Evolutionary conservation across 2,113 vertebrate species (phyloP).

Genomic region (Chlamydotis undulata): DNA sequence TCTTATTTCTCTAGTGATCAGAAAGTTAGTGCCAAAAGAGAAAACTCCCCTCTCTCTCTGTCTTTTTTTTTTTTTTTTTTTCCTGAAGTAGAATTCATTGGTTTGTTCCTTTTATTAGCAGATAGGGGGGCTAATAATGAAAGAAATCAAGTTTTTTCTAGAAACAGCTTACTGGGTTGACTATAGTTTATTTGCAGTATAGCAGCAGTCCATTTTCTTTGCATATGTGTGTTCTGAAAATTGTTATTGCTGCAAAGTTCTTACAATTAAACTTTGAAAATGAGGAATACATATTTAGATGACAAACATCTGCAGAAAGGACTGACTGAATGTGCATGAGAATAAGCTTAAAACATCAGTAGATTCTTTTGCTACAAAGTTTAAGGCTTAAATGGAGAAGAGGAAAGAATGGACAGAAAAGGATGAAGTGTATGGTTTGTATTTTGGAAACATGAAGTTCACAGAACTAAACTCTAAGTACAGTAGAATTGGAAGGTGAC

Average conservation of each 20-base stretch:
- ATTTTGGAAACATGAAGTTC: background rate
- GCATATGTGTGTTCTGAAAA: background rate
- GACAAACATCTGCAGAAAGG: background rate
- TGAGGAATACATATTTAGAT: background rate
- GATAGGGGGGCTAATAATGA: background rate
- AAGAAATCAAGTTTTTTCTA: background rate
- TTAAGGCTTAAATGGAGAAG: background rate
- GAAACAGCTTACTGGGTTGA: background rate
- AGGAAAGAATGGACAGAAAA: background rate
- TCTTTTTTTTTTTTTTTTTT: rapidly evolving
- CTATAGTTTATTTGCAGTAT: background rate
- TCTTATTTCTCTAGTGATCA: background rate
- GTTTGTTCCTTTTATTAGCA: background rate
- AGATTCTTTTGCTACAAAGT: background rate
- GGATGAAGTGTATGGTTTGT: background rate
- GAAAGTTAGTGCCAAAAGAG: background rate
- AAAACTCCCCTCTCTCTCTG: too few relatives aligned
- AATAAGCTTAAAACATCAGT: background rate
- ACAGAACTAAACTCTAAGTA: background rate
- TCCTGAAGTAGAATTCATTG: background rate
- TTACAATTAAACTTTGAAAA: background rate
- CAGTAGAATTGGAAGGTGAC: background rate
- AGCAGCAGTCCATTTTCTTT: background rate
- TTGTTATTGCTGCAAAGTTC: background rate
- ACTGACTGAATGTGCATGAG: background rate